Conservation (phyloP, 92 coral and sea anemone genomes). For the Plumapathes pennacea region DNA sequence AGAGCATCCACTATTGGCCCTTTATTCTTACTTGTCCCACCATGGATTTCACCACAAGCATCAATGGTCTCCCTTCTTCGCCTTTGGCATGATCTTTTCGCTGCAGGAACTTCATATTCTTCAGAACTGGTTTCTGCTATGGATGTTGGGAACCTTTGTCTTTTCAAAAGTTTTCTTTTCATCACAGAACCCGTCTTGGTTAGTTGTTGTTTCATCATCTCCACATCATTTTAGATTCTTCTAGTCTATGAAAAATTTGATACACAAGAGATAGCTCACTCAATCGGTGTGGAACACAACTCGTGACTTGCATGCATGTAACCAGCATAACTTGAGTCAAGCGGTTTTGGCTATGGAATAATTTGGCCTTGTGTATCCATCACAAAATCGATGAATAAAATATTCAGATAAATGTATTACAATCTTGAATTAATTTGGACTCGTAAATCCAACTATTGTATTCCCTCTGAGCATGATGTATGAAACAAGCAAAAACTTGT, state of each 20-base stretch:
- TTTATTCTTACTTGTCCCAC: constrained; percentile 25
- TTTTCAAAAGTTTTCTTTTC: constrained; percentile 24
- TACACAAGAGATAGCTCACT: too few species aligned
- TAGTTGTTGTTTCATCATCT: constrained; percentile 2
- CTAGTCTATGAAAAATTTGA: constrained; percentile 10
- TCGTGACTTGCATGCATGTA: too few species aligned
- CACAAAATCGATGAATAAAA: too few species aligned
- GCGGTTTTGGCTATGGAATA: too few species aligned
- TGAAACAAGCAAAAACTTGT: too few species aligned
- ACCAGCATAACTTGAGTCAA: too few species aligned
- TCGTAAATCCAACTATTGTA: too few species aligned
- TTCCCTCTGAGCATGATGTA: too few species aligned
- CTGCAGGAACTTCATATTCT: constrained; percentile 19
- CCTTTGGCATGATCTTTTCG: constrained; percentile 42
- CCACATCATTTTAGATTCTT: constrained; percentile 14
- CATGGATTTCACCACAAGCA: constrained; percentile 49
- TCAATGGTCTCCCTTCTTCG: constrained; percentile 52
- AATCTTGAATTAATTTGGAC: too few species aligned
- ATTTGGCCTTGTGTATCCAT: too few species aligned
- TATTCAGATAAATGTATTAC: too few species aligned
- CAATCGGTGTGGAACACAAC: too few species aligned
- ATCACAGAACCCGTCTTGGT: constrained; percentile 5
- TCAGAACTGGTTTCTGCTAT: constrained; percentile 40
- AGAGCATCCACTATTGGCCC: constrained; percentile 24
- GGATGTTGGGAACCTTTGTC: constrained; percentile 25